Evolutionary conservation across 2,113 vertebrate genomes (phyloP).

Genomic region (Diphyllodes magnificus): DNA sequence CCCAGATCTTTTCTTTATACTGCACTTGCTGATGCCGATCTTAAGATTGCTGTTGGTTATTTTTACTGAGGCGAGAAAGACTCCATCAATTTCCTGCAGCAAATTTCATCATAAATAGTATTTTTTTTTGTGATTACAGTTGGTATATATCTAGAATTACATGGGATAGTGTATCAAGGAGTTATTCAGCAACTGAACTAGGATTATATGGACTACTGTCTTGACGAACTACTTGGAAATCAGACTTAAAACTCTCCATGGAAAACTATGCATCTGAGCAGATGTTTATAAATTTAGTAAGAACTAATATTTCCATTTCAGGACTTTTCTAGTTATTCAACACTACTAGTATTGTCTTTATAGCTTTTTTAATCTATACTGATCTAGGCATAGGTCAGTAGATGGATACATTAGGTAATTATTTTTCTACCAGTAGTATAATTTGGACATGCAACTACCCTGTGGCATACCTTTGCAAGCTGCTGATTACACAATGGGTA

Average conservation of each 20-base stretch:
- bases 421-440: background rate
- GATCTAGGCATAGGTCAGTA: background rate
- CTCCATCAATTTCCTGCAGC: background rate
- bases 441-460: background rate
- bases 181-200: background rate
- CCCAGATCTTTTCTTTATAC: background rate
- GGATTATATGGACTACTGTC: background rate
- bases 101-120: background rate
- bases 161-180: background rate
- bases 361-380: background rate
- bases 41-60: background rate
- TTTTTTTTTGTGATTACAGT: background rate
- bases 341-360: background rate
- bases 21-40: background rate
- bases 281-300: background rate
- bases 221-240: background rate
- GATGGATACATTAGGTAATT: background rate
- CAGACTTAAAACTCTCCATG: background rate
- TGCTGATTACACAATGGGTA: background rate
- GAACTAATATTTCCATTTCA: background rate
- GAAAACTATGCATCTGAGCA: background rate
- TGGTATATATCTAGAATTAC: background rate
- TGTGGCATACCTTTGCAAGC: background rate
- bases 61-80: background rate
- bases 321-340: background rate